Percentiles rank a stretch among this genome's conserved stretches.
Conservation (phyloP, 2,797 vertebrate genomes). For the Trachops cirrhosus region DNA sequence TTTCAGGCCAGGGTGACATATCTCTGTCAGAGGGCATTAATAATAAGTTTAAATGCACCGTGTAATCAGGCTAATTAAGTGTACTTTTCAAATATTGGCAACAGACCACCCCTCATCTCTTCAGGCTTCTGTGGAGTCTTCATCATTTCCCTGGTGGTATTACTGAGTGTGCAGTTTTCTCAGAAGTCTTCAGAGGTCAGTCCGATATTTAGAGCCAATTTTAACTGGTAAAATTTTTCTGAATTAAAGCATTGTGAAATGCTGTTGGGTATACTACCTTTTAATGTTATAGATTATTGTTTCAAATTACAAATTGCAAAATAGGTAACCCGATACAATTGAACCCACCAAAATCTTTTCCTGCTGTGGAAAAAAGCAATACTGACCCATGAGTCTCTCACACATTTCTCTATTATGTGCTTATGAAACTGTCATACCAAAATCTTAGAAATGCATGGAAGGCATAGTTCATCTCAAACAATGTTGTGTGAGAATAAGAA, state of each 20-base stretch:
- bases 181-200: neutral
- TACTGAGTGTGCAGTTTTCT: neutral
- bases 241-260: neutral
- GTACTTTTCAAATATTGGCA: slow-evolving; percentile 33
- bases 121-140: neutral
- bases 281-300: neutral
- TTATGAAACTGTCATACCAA: neutral
- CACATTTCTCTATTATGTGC: neutral
- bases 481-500: neutral
- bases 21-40: slow-evolving; percentile 30
- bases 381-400: neutral
- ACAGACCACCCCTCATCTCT: neutral
- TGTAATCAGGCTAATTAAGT: slow-evolving; percentile 47
- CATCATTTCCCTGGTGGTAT: neutral
- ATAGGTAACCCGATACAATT: neutral
- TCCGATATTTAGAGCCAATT: slow-evolving; percentile 20
- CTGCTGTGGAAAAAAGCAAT: neutral
- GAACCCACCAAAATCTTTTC: neutral
- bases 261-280: neutral
- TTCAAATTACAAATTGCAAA: slow-evolving; percentile 13
- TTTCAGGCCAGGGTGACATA: neutral
- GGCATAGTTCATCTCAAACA: neutral
- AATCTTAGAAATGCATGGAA: slow-evolving; percentile 44
- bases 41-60: neutral
- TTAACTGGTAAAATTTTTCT: neutral